Base-by-base conservation (phyloP, 2,797 vertebrate genomes). In the Fratercula arctica region DNA sequence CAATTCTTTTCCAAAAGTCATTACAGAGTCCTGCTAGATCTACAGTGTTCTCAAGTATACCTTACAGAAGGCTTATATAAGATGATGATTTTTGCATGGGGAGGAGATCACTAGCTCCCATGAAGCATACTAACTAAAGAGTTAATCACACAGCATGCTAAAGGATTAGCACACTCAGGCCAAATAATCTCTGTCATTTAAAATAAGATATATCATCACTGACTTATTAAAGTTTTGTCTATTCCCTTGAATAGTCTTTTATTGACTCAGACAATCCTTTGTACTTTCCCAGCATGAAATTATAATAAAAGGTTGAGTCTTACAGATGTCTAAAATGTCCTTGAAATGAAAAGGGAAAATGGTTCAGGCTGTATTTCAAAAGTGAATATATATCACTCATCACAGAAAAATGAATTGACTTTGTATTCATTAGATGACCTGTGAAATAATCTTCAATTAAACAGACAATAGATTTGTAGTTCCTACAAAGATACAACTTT, bases 391-490 rank as follows among this genome's bases (percentile, higher is more conserved):
- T 89, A 85, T 96, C 94, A 97, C 45, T 96, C 66, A 91, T 95
- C 61, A 94, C 11, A 96, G 82, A 92, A 96, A 97, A 97, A 94
- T 85, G 75, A 97, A 96, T 87, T 96, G n/a, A 93, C 68, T 98
- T 97, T 87, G 45, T 94, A 96, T 97, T 98, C 94, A 93, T 95
- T 96, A 95, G 63, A 84, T 46, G 53, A 82, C 75, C 78, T 94
- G 93, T 95, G 91, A 97, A 97, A 96, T 97, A 96, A 96, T 97
- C 89, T 97, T 97, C 91, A 97, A 67, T 97, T 98, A 97, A 96
- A 86, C 37, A 69, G 75, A 96, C 46, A 96, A 92, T 91, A 92
- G 90, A 90, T 94, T 97, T 83, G 53, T 61, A 96, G 90, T 48
- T 96, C 66, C 48, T 84, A 66, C 61, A 87, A 93, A 96, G 87